These are phyloP conservation scores for Matsumurasca onukii DNA, from an alignment of 1,140 invertebrate genomes.

Conservation along the genomic window DNA sequence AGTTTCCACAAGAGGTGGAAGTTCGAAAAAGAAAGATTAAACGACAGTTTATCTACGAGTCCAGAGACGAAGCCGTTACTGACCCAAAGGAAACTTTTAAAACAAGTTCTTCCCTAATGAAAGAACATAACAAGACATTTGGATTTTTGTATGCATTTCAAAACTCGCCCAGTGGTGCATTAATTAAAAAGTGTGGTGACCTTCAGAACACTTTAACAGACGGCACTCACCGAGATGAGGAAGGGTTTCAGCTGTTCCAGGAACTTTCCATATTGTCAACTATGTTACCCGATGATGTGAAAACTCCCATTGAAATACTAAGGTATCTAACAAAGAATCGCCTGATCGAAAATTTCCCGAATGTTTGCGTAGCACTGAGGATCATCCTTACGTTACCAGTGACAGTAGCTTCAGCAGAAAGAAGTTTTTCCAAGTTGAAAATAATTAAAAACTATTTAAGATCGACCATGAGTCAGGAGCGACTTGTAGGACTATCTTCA, in stretches of 20 bases:
- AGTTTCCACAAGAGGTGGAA: neutral
- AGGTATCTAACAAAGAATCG: neutral
- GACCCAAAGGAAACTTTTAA: constrained; percentile 18
- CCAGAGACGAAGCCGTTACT: constrained; percentile 18
- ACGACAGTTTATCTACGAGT: constrained; percentile 28
- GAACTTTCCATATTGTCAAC: constrained; percentile 14
- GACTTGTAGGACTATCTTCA: neutral
- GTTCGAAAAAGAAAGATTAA: constrained; percentile 12
- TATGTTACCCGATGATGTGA: too few relatives aligned
- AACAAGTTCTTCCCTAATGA: constrained; percentile 6
- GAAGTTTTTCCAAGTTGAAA: neutral
- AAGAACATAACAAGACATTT: constrained; percentile 1
- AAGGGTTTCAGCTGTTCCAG: constrained; percentile 2
- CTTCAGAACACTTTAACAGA: neutral
- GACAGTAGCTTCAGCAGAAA: neutral
- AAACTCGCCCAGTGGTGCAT: neutral
- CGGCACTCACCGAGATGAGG: neutral
- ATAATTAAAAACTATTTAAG: constrained; percentile 7
- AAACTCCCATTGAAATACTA: neutral
- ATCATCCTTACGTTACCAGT: constrained; percentile 15
- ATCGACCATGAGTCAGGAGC: constrained; percentile 1
- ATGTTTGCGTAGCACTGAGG: neutral
- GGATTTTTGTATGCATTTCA: neutral
- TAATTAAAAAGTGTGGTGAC: neutral
- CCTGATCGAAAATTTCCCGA: neutral